These are phyloP conservation scores for Saccostrea cuccullata DNA, from an alignment of 1,140 invertebrate genomes.

Conservation along the genomic window DNA sequence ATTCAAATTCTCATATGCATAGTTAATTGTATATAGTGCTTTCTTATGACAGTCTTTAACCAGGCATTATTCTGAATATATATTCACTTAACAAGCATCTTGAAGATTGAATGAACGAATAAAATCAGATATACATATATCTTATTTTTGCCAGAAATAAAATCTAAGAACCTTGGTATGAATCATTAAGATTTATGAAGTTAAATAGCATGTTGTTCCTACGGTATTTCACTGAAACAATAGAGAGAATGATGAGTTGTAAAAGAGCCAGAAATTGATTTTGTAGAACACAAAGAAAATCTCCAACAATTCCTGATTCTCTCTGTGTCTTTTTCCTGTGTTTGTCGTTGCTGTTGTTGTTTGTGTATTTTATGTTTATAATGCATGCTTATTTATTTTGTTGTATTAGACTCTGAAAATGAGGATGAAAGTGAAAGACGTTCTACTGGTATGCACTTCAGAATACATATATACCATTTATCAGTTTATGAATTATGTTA, in stretches of 20 bases:
- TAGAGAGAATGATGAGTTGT: background rate
- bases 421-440: slow-evolving; percentile 63
- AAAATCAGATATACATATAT: background rate
- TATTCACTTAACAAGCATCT: background rate
- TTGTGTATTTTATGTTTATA: slow-evolving; percentile 29
- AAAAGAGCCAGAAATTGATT: background rate
- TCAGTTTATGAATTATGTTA: background rate
- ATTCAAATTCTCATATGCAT: too few species aligned
- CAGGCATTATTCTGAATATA: too few species aligned
- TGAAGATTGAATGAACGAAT: background rate
- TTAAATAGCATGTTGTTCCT: slow-evolving; percentile 6
- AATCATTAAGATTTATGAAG: background rate
- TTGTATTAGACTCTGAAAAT: slow-evolving; percentile 58
- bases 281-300: background rate
- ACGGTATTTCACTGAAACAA: slow-evolving; percentile 1
- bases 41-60: too few species aligned
- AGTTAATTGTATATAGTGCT: too few species aligned
- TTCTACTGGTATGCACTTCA: slow-evolving; percentile 62
- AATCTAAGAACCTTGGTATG: slow-evolving; percentile 26
- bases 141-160: slow-evolving; percentile 8
- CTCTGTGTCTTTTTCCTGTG: background rate
- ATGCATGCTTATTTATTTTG: slow-evolving; percentile 38
- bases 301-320: background rate
- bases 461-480: background rate
- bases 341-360: slow-evolving; percentile 11